A percentile compares a stretch with the other conserved stretches of the same genome.
These are phyloP conservation scores for Helarctos malayanus DNA, from an alignment of 2,797 vertebrate genomes.

Conservation along the genomic window DNA sequence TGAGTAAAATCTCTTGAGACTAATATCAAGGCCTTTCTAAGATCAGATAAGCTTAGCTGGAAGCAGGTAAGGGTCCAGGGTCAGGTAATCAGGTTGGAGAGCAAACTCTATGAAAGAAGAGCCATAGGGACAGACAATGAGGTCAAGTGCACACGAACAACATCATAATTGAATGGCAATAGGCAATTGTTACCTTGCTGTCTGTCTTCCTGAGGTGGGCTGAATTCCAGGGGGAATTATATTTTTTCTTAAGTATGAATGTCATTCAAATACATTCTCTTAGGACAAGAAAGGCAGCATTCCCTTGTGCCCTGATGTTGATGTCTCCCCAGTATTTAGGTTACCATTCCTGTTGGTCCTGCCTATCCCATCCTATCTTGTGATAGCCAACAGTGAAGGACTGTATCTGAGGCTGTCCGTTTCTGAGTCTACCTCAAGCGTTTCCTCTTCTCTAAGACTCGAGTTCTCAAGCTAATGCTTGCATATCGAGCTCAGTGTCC, in stretches of 20 bases:
- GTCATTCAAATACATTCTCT: neutral
- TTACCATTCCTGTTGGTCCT: neutral
- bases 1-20: neutral
- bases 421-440: neutral
- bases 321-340: neutral
- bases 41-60: neutral
- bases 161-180: neutral
- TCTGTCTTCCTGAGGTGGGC: neutral
- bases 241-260: neutral
- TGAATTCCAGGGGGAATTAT: neutral
- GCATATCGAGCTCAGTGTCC: neutral
- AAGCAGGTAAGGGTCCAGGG: neutral
- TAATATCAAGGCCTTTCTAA: neutral
- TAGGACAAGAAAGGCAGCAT: neutral
- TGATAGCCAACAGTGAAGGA: neutral
- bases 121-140: neutral
- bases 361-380: neutral
- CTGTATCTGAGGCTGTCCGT: neutral
- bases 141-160: neutral
- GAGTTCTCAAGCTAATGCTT: neutral
- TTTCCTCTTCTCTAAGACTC: neutral
- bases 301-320: neutral
- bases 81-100: neutral
- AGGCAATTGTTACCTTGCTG: neutral
- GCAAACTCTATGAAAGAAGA: neutral